Percentiles rank a stretch among this genome's conserved stretches.
Evolutionary conservation across 2,797 vertebrate species (phyloP).

Genomic region (Prunella strophiata): DNA sequence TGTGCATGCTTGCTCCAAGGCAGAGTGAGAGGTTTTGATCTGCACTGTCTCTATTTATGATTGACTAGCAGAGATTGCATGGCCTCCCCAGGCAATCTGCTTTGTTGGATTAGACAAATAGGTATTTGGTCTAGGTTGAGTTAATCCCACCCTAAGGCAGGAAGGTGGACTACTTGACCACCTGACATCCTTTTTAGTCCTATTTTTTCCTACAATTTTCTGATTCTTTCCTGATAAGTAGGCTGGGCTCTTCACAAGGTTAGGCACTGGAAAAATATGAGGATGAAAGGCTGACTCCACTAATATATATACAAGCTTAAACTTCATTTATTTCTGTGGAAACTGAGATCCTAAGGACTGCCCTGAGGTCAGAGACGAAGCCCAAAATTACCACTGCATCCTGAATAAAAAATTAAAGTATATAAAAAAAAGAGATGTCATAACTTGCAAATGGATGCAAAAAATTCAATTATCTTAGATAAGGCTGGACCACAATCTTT

Average conservation of each 20-base stretch:
- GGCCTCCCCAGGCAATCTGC: background rate
- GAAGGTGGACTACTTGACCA: constrained; percentile 36
- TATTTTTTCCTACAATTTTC: background rate
- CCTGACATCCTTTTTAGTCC: constrained; percentile 27
- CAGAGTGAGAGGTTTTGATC: constrained; percentile 37
- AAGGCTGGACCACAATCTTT: background rate
- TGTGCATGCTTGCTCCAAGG: background rate
- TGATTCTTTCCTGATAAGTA: constrained; percentile 19
- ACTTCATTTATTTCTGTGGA: background rate
- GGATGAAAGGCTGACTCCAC: background rate
- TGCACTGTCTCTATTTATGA: constrained; percentile 58
- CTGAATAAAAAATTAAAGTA: background rate
- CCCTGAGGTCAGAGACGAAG: background rate
- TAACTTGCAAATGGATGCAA: background rate
- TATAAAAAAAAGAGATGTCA: background rate
- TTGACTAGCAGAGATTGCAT: constrained; percentile 43
- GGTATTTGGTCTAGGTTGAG: constrained; percentile 37
- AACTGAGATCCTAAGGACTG: background rate
- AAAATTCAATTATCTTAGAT: background rate
- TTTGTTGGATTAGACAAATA: constrained; percentile 55
- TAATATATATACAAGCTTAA: background rate
- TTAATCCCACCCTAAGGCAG: constrained; percentile 48
- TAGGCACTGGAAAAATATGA: background rate
- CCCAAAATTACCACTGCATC: background rate
- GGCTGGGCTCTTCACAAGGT: background rate